A percentile compares a stretch with the other conserved stretches of the same genome.
phyloP scores from a whole-genome alignment of 2,113 vertebrate species.

The Larimichthys polyactis region DNA sequence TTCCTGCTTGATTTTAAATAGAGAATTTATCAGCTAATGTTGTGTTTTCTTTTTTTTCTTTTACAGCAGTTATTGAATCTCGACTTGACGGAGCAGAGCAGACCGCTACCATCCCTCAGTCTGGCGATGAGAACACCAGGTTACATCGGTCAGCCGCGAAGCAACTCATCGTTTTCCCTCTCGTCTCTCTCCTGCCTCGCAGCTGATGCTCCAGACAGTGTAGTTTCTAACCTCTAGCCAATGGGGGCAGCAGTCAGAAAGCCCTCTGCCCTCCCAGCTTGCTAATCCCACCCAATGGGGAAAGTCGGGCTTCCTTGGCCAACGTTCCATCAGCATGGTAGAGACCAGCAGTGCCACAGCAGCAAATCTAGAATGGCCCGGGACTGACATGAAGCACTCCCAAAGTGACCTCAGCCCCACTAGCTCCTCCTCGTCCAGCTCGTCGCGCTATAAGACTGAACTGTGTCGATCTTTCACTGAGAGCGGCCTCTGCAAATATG shows the following conservation, averaged over 20 bases:
- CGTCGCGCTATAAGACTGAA: constrained; percentile 86
- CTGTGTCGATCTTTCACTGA: constrained; percentile 85
- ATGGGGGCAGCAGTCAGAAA: constrained; percentile 72
- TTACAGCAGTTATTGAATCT: constrained; percentile 79
- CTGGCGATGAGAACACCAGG: constrained; percentile 63
- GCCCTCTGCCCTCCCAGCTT: constrained; percentile 41
- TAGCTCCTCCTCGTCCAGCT: constrained; percentile 56
- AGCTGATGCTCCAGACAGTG: constrained; percentile 51
- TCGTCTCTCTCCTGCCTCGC: constrained; percentile 64
- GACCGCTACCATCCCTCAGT: constrained; percentile 23
- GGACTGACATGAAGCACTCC: constrained; percentile 21
- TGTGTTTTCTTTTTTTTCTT: background rate
- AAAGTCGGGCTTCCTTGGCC: constrained; percentile 75
- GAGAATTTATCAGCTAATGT: background rate
- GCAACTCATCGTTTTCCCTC: constrained; percentile 52
- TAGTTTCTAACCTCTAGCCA: constrained; percentile 52
- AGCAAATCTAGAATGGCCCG: constrained; percentile 74
- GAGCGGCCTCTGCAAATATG: constrained; percentile 85
- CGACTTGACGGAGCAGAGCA: constrained; percentile 73
- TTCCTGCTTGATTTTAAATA: too few species aligned
- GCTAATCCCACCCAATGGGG: constrained; percentile 58
- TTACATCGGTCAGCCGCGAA: constrained; percentile 54
- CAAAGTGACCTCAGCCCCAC: constrained; percentile 53
- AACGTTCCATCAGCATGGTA: constrained; percentile 84
- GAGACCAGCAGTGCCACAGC: constrained; percentile 68